A percentile compares a stretch with the other conserved stretches of the same genome.
Evolutionary conservation across 2,797 vertebrate genomes (phyloP).

Genomic region (Champsocephalus gunnari): DNA sequence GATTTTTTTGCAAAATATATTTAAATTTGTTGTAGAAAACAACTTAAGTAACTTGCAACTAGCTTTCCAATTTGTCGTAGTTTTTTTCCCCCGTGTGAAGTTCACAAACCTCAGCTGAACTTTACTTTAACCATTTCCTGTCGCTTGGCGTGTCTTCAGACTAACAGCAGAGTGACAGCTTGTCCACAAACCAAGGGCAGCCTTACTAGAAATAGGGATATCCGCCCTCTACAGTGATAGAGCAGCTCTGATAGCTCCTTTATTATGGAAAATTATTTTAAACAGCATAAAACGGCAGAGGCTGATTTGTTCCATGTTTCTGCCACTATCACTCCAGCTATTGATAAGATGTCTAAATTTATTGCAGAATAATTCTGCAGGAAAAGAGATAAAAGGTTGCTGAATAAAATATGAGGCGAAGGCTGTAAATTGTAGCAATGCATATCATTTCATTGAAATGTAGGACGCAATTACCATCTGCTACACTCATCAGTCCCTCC

Average conservation of each 20-base stretch:
- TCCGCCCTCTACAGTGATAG: constrained; percentile 78
- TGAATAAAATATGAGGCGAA: constrained; percentile 99
- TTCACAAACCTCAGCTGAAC: constrained; percentile 56
- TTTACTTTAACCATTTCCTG: constrained; percentile 49
- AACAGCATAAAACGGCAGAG: constrained; percentile 92
- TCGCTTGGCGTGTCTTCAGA: constrained; percentile 69
- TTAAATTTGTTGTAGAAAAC: constrained; percentile 1
- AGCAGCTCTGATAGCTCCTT: constrained; percentile 92
- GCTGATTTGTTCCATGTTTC: constrained; percentile 92
- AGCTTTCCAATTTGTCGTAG: constrained; percentile 13
- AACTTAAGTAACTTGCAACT: background rate
- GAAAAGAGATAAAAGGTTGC: constrained; percentile 99
- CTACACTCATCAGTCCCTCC: constrained; percentile 99
- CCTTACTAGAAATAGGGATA: constrained; percentile 74
- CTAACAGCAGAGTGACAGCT: constrained; percentile 75
- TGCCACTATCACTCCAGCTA: constrained; percentile 95
- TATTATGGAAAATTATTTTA: constrained; percentile 97
- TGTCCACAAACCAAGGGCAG: constrained; percentile 77
- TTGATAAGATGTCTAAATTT: constrained; percentile 99
- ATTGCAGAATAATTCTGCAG: constrained; percentile 99
- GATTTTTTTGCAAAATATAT: background rate
- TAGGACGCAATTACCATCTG: constrained; percentile 99
- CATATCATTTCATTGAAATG: constrained; percentile 99
- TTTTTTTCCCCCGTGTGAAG: constrained; percentile 26
- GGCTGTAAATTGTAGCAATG: constrained; percentile 99